phyloP scores from a whole-genome alignment of 2,888 invertebrate genomes.

The Chrysolina haemoptera region DNA sequence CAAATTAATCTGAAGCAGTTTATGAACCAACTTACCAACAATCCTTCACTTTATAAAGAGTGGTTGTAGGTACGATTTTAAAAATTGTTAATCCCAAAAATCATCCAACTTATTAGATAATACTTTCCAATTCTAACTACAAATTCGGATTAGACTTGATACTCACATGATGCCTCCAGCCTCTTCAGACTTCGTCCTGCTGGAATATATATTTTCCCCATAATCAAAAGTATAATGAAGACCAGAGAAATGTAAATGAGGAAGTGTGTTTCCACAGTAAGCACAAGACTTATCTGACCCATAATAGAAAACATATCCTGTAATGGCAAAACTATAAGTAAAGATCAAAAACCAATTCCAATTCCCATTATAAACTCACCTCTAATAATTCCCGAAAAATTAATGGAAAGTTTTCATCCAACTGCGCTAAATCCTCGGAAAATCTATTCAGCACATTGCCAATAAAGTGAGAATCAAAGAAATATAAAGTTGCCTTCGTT shows the following conservation, averaged over 20 bases:
- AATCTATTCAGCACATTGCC: constrained; percentile 73
- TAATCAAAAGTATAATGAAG: constrained; percentile 52
- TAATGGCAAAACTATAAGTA: constrained; percentile 42
- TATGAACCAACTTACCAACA: too few species aligned
- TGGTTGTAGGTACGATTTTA: too few species aligned
- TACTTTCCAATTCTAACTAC: too few species aligned
- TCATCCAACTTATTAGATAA: too few species aligned
- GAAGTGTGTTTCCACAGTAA: constrained; percentile 54
- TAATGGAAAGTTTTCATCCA: constrained; percentile 70
- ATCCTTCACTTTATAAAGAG: too few species aligned
- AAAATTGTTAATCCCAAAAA: too few species aligned
- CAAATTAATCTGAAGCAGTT: too few species aligned
- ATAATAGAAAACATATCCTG: constrained; percentile 41
- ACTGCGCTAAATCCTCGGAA: constrained; percentile 78
- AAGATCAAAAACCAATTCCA: constrained; percentile 23
- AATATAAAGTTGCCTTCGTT: constrained; percentile 73
- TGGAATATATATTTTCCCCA: constrained; percentile 67
- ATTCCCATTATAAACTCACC: too few species aligned
- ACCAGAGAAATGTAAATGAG: constrained; percentile 53
- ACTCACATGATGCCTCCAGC: constrained; percentile 78
- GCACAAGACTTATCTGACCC: constrained; percentile 52
- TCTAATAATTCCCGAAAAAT: constrained; percentile 46
- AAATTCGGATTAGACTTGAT: constrained; percentile 47
- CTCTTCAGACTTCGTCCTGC: constrained; percentile 84
- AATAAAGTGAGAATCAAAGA: constrained; percentile 65